Conservation (phyloP, 1,140 invertebrate species). For the Philopotamus ludificatus region DNA sequence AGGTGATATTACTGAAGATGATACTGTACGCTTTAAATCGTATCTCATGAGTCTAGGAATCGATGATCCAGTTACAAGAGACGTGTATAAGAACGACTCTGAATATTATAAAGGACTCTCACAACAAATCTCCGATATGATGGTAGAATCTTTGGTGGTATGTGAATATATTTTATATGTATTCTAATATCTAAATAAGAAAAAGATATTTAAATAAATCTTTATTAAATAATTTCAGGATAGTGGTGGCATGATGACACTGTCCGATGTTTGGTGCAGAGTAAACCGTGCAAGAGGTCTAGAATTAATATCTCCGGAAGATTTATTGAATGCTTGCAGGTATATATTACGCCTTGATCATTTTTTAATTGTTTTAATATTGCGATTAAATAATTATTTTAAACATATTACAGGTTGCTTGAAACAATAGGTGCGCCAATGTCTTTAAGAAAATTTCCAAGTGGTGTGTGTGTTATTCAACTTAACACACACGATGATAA, state of each 20-base stretch:
- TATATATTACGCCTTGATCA: constrained; percentile 51
- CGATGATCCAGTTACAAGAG: constrained; percentile 93
- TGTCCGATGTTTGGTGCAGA: constrained; percentile 95
- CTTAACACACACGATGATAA: constrained; percentile 76
- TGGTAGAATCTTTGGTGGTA: constrained; percentile 81
- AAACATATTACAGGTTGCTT: constrained; percentile 51
- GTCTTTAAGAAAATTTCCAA: constrained; percentile 80
- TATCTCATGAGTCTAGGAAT: constrained; percentile 96
- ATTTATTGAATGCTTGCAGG: constrained; percentile 88
- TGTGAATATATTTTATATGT: constrained; percentile 4
- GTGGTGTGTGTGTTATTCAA: constrained; percentile 88
- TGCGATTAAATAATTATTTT: not conserved
- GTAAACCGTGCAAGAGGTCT: constrained; percentile 88
- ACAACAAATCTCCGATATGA: constrained; percentile 79
- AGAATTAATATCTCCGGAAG: constrained; percentile 90
- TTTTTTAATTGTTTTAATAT: not conserved
- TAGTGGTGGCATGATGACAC: constrained; percentile 92
- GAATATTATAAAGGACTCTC: constrained; percentile 87
- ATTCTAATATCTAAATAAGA: no score
- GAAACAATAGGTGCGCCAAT: constrained; percentile 69
- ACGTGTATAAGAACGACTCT: constrained; percentile 81
- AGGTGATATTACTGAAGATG: constrained; percentile 96
- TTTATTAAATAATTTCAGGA: constrained; percentile 62
- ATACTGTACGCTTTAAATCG: constrained; percentile 93
- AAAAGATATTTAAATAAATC: no score